These are phyloP conservation scores for Luffia ferchaultella DNA, from an alignment of 2,888 invertebrate species.

Conservation along the genomic window DNA sequence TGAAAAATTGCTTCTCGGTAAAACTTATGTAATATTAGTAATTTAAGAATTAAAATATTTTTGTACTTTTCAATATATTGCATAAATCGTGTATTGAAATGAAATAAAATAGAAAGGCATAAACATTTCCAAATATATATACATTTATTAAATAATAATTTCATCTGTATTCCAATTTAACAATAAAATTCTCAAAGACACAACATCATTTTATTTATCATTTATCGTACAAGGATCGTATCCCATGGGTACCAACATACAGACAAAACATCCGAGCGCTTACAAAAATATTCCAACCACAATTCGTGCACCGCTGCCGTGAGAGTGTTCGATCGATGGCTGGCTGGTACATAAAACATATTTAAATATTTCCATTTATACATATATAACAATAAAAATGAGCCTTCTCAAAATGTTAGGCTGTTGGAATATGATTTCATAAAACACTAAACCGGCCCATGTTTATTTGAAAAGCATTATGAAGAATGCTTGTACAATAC, in stretches of 20 bases:
- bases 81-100: slow-evolving; percentile 3
- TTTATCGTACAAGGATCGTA: slow-evolving; percentile 38
- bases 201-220: slow-evolving; percentile 59
- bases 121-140: slow-evolving; percentile 63
- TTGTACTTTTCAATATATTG: slow-evolving; percentile 1
- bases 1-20: background rate
- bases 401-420: background rate
- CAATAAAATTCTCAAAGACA: slow-evolving; percentile 67
- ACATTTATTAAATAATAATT: slow-evolving; percentile 66
- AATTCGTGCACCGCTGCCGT: background rate
- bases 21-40: background rate
- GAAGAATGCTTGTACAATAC: no score
- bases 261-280: slow-evolving; percentile 2
- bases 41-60: slow-evolving; percentile 2
- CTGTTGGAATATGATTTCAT: background rate
- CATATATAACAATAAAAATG: background rate
- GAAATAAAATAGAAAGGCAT: slow-evolving; percentile 24
- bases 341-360: background rate
- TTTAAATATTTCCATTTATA: background rate
- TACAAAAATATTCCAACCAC: slow-evolving; percentile 7
- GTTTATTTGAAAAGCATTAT: no score
- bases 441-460: no score
- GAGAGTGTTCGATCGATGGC: background rate
- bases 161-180: slow-evolving; percentile 66
- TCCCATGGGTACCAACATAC: slow-evolving; percentile 19